Percentiles rank a stretch among this genome's conserved stretches.
Evolutionary conservation across 2,113 vertebrate genomes (phyloP).

Genomic region (Dinomys branickii): DNA sequence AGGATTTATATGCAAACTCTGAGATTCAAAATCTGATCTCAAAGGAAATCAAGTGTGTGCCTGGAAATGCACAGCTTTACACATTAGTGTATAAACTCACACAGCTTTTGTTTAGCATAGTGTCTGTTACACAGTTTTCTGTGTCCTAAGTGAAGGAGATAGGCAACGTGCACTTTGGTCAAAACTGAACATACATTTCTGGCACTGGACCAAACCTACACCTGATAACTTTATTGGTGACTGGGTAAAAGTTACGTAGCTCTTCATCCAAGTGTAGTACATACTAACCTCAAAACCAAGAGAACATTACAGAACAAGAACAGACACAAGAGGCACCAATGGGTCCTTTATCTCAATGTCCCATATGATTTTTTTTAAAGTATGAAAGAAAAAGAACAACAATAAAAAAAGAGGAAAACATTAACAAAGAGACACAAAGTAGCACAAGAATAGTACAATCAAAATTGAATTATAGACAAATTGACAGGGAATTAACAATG

Average conservation of each 20-base stretch:
- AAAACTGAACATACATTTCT: neutral
- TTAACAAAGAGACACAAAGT: too few species aligned
- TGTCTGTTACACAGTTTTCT: neutral
- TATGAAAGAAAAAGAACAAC: too few species aligned
- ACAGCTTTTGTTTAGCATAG: neutral
- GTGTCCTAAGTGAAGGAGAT: neutral
- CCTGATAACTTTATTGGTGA: neutral
- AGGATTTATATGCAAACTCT: neutral
- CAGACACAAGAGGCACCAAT: accelerated
- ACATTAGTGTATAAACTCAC: neutral
- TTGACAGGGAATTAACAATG: too few species aligned
- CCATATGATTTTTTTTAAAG: neutral
- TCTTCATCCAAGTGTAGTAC: too few species aligned
- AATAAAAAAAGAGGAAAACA: too few species aligned
- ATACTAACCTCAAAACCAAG: neutral
- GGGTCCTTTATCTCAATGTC: neutral
- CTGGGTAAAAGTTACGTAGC: neutral
- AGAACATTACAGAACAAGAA: neutral
- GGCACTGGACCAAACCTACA: neutral
- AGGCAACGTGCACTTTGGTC: neutral
- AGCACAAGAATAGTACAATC: too few species aligned
- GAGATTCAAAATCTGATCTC: neutral
- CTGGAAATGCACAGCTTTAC: neutral
- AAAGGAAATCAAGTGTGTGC: neutral
- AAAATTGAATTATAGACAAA: too few species aligned